Conservation (phyloP, 2,113 vertebrate species). For the Plecturocebus donacophilus region DNA sequence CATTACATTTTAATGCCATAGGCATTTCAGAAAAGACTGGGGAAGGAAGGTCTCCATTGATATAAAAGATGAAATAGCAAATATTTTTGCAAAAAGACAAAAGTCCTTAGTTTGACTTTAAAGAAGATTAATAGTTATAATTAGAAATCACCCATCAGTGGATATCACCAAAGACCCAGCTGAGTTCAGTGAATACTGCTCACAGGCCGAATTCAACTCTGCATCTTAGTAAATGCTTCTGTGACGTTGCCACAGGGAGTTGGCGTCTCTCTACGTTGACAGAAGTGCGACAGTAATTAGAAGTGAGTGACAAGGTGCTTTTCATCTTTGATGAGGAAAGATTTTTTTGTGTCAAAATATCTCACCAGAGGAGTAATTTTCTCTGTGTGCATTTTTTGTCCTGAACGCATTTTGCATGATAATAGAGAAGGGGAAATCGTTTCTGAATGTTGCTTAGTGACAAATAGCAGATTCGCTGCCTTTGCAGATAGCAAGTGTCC, state of each 20-base stretch:
- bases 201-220: conserved; percentile 32
- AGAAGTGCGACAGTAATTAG: conserved; percentile 79
- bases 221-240: conserved; percentile 62
- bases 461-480: conserved; percentile 71
- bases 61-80: conserved; percentile 61
- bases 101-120: conserved; percentile 62
- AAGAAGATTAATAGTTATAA: conserved; percentile 24
- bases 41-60: conserved; percentile 52
- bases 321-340: conserved; percentile 80
- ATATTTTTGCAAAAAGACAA: conserved; percentile 45
- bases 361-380: conserved; percentile 79
- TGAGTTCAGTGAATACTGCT: conserved; percentile 46
- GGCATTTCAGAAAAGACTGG: conserved; percentile 54
- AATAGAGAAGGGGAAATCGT: conserved; percentile 66
- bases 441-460: conserved; percentile 79
- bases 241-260: conserved; percentile 69
- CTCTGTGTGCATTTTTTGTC: conserved; percentile 75
- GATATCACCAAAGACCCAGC: conserved; percentile 10
- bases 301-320: conserved; percentile 82
- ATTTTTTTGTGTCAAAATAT: conserved; percentile 84
- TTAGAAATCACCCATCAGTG: conserved; percentile 54
- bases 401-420: conserved; percentile 81
- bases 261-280: conserved; percentile 64
- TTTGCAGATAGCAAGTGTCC: conserved; percentile 72
- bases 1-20: conserved; percentile 60